Evolutionary conservation across 2,113 vertebrate species (phyloP), one percentile per base, ranked within the genome.

Genomic region (Poecilia latipinna): DNA sequence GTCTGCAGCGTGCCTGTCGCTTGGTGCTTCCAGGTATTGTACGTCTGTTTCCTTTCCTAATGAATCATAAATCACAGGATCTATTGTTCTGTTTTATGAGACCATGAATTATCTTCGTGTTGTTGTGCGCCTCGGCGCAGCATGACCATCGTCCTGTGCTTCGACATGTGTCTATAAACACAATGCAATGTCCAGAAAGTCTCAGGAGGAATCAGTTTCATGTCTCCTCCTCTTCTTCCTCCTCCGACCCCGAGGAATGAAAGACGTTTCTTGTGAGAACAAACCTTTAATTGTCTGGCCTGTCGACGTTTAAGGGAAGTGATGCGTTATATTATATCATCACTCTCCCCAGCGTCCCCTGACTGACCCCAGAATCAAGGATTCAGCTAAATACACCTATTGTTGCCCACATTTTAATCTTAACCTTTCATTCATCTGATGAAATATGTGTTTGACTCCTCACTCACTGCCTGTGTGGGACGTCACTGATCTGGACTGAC

Each of bases 241-340:
- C 72, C 79, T 88, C 70, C 64, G 62, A 63, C 82, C 83, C 83
- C 80, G 29, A 84, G 89, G 84, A 90, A 85, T 88, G 84, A 81
- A 85, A 76, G 84, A 89, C 83, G 83, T 92, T 88, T 91, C 86
- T 89, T 85, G 82, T 61, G 73, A 93, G 90, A 90, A 92, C 91
- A 93, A 91, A 92, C 89, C 89, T 87, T 90, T 91, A 92, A 93
- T 93, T 94, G 89, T 93, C 90, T 66, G 63, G 75, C 74, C 79
- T 81, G 89, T 87, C 69, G 74, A 88, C 80, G 80, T 91, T 86
- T 88, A 88, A 90, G 84, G 85, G 89, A 93, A 93, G 86, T 79
- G 89, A 92, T 93, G 93, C 84, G 77, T 92, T 92, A 84, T 86
- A 86, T 92, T 89, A 85, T 90, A 85, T 93, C 91, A 93, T 93